Evolutionary conservation across 2,888 invertebrate genomes (phyloP).

Genomic region (Pyrrhia umbra): DNA sequence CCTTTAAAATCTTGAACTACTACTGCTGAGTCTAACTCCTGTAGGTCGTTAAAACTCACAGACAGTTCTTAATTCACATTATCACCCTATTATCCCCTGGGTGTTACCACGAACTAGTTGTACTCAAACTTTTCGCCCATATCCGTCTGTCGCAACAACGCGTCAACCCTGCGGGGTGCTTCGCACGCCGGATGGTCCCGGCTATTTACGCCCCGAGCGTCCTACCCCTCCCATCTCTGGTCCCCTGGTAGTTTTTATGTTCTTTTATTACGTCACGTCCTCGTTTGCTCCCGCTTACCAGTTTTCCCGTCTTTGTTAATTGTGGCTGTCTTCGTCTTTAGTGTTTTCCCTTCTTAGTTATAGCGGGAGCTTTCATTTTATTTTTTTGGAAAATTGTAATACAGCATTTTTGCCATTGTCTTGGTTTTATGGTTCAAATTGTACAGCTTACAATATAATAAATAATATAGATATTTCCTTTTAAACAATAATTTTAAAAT

Average conservation of each 20-base stretch:
- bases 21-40: not conserved
- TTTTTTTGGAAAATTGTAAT: slow-evolving; percentile 31
- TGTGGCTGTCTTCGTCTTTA: slow-evolving; percentile 69
- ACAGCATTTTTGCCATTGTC: slow-evolving; percentile 12
- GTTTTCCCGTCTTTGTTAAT: slow-evolving; percentile 69
- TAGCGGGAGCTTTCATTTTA: slow-evolving; percentile 29
- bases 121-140: slow-evolving; percentile 24
- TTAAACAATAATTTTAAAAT: too few relatives aligned
- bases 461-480: too few relatives aligned
- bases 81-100: slow-evolving; percentile 2
- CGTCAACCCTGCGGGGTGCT: slow-evolving; percentile 47
- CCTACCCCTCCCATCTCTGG: slow-evolving; percentile 57
- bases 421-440: slow-evolving; percentile 11
- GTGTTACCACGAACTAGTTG: slow-evolving; percentile 14
- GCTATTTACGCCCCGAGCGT: slow-evolving; percentile 65
- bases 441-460: too few relatives aligned
- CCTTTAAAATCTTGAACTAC: not conserved
- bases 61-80: not conserved
- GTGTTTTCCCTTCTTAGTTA: slow-evolving; percentile 59
- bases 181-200: slow-evolving; percentile 63
- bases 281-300: slow-evolving; percentile 66
- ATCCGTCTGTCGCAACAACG: slow-evolving; percentile 11
- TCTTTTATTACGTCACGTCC: slow-evolving; percentile 69
- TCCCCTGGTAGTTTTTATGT: slow-evolving; percentile 66
- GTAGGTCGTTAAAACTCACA: not conserved